Percentiles rank a stretch among this genome's conserved stretches.
Conservation (phyloP, 1,140 invertebrate genomes). For the Drosophila chauvacae region DNA sequence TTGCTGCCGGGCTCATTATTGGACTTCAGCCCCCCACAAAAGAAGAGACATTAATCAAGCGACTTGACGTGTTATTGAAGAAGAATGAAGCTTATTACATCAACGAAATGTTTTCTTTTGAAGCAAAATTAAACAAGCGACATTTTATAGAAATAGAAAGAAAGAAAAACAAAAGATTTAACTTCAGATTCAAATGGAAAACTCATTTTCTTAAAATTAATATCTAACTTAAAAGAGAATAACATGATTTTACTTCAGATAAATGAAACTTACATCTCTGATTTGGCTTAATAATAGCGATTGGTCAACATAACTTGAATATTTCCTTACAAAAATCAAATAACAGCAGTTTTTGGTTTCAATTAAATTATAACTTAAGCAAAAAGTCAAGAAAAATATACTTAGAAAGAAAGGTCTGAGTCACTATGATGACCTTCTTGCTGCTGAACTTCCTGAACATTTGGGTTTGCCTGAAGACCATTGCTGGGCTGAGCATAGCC, state of each 20-base stretch:
- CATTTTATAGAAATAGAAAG: too few species aligned
- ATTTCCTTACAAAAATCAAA: neutral
- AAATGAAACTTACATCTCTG: neutral
- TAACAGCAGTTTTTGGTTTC: neutral
- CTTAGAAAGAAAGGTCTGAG: neutral
- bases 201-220: neutral
- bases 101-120: neutral
- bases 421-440: too few species aligned
- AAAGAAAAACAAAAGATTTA: neutral
- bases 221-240: too few species aligned
- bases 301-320: neutral
- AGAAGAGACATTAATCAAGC: constrained; percentile 56
- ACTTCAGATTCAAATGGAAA: neutral
- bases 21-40: constrained; percentile 14
- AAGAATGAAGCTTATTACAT: constrained; percentile 9
- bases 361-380: neutral
- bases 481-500: constrained; percentile 29
- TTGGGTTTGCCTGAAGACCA: neutral
- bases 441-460: neutral
- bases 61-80: constrained; percentile 16
- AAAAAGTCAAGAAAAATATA: neutral
- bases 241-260: neutral
- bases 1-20: constrained; percentile 39
- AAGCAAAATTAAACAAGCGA: neutral
- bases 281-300: neutral